Conservation (phyloP, 2,797 vertebrate genomes). For the Thunnus albacares region DNA sequence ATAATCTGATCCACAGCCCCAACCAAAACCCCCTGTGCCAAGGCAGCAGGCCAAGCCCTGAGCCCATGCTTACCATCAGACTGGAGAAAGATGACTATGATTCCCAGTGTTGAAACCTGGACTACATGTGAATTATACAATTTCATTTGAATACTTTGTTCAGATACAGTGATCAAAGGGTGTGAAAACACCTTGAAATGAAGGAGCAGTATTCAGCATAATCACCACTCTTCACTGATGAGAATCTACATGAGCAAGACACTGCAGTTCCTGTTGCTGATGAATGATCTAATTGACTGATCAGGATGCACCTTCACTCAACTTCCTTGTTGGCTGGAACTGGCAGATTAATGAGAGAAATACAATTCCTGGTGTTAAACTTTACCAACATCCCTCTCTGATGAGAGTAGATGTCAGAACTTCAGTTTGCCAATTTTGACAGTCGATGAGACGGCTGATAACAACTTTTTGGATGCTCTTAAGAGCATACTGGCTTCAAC, state of each 20-base stretch:
- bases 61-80: slow-evolving; percentile 96
- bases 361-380: slow-evolving; percentile 24
- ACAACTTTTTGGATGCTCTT: slow-evolving; percentile 32
- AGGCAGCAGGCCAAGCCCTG: slow-evolving; percentile 88
- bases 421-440: slow-evolving; percentile 28
- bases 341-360: slow-evolving; percentile 26
- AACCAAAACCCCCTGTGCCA: slow-evolving; percentile 91
- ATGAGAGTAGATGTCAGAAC: slow-evolving; percentile 27
- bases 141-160: slow-evolving; percentile 35
- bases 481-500: not conserved
- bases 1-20: slow-evolving; percentile 67
- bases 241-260: slow-evolving; percentile 36
- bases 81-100: slow-evolving; percentile 92
- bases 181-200: slow-evolving; percentile 29
- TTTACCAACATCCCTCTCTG: not conserved
- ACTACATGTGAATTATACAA: slow-evolving; percentile 7
- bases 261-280: slow-evolving; percentile 36
- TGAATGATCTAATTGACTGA: slow-evolving; percentile 42
- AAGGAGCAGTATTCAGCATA: slow-evolving; percentile 30
- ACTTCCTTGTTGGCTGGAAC: slow-evolving; percentile 24
- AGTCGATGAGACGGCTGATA: slow-evolving; percentile 11
- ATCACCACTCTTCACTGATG: slow-evolving; percentile 30
- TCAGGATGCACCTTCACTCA: slow-evolving; percentile 45
- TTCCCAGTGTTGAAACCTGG: slow-evolving; percentile 88
- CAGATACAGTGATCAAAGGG: slow-evolving; percentile 25